These are phyloP conservation scores for Myathropa florea DNA, from an alignment of 2,888 invertebrate species.

Conservation along the genomic window DNA sequence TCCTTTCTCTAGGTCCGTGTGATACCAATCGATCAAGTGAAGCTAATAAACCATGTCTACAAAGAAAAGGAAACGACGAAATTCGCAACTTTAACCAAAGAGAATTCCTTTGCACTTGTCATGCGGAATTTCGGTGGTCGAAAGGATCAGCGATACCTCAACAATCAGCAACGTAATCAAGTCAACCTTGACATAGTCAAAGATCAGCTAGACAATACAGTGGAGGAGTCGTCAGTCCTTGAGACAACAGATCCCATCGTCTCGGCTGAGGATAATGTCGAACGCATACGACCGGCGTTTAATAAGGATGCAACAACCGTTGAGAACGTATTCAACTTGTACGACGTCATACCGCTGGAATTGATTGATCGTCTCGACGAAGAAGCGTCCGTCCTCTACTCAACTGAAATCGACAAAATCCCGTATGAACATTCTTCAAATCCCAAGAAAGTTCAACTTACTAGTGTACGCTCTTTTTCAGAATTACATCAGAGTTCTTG, in stretches of 20 bases:
- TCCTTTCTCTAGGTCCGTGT: constrained; percentile 72
- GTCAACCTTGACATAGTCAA: constrained; percentile 77
- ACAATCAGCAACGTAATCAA: constrained; percentile 75
- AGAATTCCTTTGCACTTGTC: constrained; percentile 72
- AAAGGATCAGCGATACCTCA: constrained; percentile 74
- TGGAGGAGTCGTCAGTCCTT: constrained; percentile 71
- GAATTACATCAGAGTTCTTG: constrained; percentile 76
- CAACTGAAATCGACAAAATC: constrained; percentile 73
- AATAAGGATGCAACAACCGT: constrained; percentile 75
- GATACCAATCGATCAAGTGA: constrained; percentile 76
- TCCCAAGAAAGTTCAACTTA: neutral
- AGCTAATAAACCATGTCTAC: constrained; percentile 76
- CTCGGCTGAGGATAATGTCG: constrained; percentile 70
- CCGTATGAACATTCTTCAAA: constrained; percentile 75
- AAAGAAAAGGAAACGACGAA: constrained; percentile 67
- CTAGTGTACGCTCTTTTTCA: constrained; percentile 52
- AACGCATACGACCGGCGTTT: constrained; percentile 75
- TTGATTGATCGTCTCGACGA: constrained; percentile 77
- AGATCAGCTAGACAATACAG: constrained; percentile 76
- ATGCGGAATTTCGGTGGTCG: constrained; percentile 78
- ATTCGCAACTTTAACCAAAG: constrained; percentile 70
- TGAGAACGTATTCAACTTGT: constrained; percentile 75
- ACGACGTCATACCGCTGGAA: constrained; percentile 75
- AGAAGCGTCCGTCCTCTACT: constrained; percentile 76
- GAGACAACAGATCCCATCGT: constrained; percentile 59